A percentile compares a stretch with the other conserved stretches of the same genome.
phyloP scores from a whole-genome alignment of 2,797 vertebrate genomes.

The Mustela erminea region DNA sequence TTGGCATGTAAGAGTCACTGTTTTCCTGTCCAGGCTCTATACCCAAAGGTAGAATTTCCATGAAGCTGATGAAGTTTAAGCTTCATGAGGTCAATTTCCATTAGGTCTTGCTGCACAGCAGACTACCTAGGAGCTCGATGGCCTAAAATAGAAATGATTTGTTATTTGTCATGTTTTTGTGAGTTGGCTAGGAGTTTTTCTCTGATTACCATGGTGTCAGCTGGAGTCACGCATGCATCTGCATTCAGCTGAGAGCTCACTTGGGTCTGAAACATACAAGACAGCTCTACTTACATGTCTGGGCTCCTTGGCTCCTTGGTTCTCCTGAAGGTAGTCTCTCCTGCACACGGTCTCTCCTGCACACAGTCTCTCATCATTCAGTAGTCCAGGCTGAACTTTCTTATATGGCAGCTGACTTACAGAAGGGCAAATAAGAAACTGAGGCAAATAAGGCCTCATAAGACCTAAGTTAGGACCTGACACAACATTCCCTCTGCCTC shows the following conservation, averaged over 20 bases:
- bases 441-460: not conserved
- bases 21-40: not conserved
- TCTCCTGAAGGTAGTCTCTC: not conserved
- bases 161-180: not conserved
- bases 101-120: not conserved
- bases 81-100: not conserved
- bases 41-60: not conserved
- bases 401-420: not conserved
- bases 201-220: not conserved
- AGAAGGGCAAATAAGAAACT: not conserved
- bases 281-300: accelerated
- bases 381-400: not conserved
- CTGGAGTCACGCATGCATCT: not conserved
- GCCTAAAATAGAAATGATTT: not conserved
- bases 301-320: not conserved
- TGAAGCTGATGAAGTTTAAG: not conserved
- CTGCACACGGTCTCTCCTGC: not conserved
- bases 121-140: not conserved
- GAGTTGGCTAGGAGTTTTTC: not conserved
- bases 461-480: not conserved
- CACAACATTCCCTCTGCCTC: not conserved
- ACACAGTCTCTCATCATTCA: not conserved
- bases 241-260: not conserved
- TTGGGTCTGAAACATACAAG: not conserved
- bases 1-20: not conserved